Base-by-base conservation (phyloP, 2,797 vertebrate genomes). In the Varecia variegata region DNA sequence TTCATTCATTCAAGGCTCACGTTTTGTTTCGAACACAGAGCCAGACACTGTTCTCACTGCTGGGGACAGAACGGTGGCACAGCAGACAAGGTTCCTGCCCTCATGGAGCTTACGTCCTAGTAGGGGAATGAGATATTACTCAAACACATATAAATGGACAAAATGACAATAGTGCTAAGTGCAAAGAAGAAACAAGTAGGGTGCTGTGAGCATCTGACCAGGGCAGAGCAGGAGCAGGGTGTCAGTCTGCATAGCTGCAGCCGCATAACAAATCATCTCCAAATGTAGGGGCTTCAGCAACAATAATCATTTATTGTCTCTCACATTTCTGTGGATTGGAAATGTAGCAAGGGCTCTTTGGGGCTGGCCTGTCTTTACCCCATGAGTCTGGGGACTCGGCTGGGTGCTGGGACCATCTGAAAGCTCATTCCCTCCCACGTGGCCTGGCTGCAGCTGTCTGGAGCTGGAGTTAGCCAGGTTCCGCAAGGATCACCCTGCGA, bases 211-310 rank as follows among this genome's bases (percentile, higher is more conserved):
- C 43, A 13, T 8, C 1, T 30, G 30, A 3, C 0, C 25, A 23
- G 13, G 2, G 62, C 8, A 5, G 14, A 27, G 0, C 27, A 8
- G 38, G 30, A 25, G 5, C 1, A 7, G 0, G 3, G 35, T 13
- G 45, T 20, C 7, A 0, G 35, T 38, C 77, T 10, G 0, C 2
- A 43, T 6, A n/a, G 67, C 80, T 23, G 3, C 20, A 32, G 45
- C 45, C 7, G 1, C 20, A 3, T n/a, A 58, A 56, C 58, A 12
- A 52, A 35, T 32, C 38, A 35, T 4, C 18, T 65, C 38, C 70
- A 18, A 84, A 9, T 32, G 52, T 9, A 74, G 76, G 9, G 11
- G n/a, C 47, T 84, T 67, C 30, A 25, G 47, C 68, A 89, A 9
- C 18, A 20, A 17, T 35, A n/a, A 35, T 43, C 3, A 30, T 9